Evolutionary conservation across 2,113 vertebrate genomes (phyloP), one percentile per base, ranked within the genome.

Genomic region (Neomonachus schauinslandi): DNA sequence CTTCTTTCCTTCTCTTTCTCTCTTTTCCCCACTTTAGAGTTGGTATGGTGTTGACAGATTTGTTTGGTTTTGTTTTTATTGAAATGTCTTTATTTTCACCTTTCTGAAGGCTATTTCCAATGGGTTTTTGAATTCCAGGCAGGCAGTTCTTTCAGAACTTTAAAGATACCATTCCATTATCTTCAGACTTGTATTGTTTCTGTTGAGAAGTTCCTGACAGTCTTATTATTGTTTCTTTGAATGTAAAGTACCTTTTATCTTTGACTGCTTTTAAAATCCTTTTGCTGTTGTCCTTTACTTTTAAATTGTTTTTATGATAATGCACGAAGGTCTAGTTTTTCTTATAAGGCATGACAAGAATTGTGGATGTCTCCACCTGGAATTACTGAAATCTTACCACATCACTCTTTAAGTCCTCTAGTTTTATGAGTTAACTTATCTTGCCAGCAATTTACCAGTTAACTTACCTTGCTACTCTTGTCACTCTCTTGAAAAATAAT

Each of bases 221-320:
- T 91, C 61, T 53, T 63, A 46, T 26, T 71, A 46, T 88, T 89
- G 24, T 36, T 79, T 77, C 36, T 79, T 83, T 93, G 42, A 74
- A 49, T 53, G 5, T 39, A 28, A 80, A 81, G 12, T 81, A 3
- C 61, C 16, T 94, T 84, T 85, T 67, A 67, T 92, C 18, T 95
- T 24, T 77, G 24, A 85, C 22, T 71, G 0, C 12, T 90, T 80
- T 55, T 42, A 84, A 74, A 42, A 83, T 82, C 4, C 2, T 46
- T 59, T 91, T 94, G 18, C 69, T n/a, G 18, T 53, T 57, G 7
- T 85, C 63, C 3, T 82, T 98, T 94, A 42, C 53, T 91, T 94
- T 83, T 49, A 72, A 67, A 31, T 28, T 46, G 3, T 67, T 87
- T 96, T 96, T 94, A 18, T 33, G 57, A 5, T 77, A 4, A 15